Evolutionary conservation across 2,113 vertebrate species (phyloP).

Genomic region (Tachuris rubrigastra): DNA sequence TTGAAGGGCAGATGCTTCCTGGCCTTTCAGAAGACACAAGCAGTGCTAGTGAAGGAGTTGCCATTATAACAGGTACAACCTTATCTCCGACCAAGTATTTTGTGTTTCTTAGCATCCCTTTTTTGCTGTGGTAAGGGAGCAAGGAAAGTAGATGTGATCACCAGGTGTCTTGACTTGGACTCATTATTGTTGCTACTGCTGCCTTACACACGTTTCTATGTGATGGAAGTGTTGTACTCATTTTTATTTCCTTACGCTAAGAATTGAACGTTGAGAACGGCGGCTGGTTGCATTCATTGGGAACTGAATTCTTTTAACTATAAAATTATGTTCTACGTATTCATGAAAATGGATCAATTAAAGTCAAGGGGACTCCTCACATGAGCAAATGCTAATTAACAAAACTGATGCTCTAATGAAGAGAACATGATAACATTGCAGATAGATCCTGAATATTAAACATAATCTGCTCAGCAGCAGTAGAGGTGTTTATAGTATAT

Average conservation of each 20-base stretch:
- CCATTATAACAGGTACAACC: neutral
- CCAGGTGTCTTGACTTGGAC: neutral
- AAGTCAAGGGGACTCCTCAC: constrained; percentile 63
- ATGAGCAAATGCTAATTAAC: constrained; percentile 65
- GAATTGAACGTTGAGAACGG: constrained; percentile 4
- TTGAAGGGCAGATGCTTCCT: constrained; percentile 8
- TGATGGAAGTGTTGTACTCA: constrained; percentile 20
- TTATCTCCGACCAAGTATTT: neutral
- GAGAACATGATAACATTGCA: constrained; percentile 55
- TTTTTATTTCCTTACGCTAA: constrained; percentile 41
- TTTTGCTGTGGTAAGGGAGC: neutral
- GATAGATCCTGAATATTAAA: constrained; percentile 62
- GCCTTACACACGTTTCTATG: neutral
- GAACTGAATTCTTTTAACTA: constrained; percentile 38
- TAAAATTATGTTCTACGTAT: constrained; percentile 53
- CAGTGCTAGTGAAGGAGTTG: neutral
- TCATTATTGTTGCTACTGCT: neutral
- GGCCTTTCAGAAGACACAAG: neutral
- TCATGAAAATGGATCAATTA: constrained; percentile 65
- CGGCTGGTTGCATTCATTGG: neutral
- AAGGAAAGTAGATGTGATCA: neutral
- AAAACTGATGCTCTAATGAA: constrained; percentile 57
- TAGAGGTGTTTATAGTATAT: constrained; percentile 35
- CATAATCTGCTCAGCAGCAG: neutral
- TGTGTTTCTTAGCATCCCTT: neutral